Conservation (phyloP, 2,888 invertebrate species). For the Andrena bucephala region DNA sequence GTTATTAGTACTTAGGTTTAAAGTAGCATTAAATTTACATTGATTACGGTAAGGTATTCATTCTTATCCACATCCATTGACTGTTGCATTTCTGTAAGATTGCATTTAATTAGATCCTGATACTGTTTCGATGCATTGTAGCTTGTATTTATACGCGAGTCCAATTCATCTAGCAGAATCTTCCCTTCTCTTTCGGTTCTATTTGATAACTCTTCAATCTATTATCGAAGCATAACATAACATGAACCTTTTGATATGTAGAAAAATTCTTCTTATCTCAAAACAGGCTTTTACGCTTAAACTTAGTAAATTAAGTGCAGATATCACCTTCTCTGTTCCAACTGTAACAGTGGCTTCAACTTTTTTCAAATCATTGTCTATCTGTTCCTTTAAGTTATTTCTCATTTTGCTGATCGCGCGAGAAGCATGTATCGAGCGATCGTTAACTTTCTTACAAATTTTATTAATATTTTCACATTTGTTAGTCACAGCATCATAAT, state of each 20-base stretch:
- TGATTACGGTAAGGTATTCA: constrained; percentile 62
- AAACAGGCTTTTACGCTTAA: neutral
- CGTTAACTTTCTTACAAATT: too few species aligned
- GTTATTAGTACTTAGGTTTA: too few species aligned
- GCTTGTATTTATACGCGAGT: constrained; percentile 68
- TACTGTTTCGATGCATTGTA: constrained; percentile 69
- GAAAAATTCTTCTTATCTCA: too few species aligned
- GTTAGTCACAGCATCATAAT: too few species aligned
- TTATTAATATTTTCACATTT: too few species aligned
- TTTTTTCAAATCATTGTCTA: too few species aligned
- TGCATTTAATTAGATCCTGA: constrained; percentile 65
- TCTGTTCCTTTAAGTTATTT: too few species aligned
- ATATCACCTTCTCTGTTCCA: too few species aligned
- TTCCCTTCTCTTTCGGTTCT: constrained; percentile 66
- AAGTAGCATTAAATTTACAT: constrained; percentile 17
- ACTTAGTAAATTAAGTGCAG: too few species aligned
- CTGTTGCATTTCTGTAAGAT: constrained; percentile 65
- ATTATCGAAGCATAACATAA: constrained; percentile 20
- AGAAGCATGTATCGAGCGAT: too few species aligned
- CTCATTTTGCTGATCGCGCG: too few species aligned
- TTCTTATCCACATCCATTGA: constrained; percentile 71
- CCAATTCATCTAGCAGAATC: constrained; percentile 72
- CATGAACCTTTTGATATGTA: neutral
- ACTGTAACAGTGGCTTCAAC: too few species aligned
- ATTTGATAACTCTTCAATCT: constrained; percentile 73